Percentiles rank a stretch among this genome's conserved stretches.
Conservation (phyloP, 2,888 invertebrate genomes). For the Metallyticus violacea region DNA sequence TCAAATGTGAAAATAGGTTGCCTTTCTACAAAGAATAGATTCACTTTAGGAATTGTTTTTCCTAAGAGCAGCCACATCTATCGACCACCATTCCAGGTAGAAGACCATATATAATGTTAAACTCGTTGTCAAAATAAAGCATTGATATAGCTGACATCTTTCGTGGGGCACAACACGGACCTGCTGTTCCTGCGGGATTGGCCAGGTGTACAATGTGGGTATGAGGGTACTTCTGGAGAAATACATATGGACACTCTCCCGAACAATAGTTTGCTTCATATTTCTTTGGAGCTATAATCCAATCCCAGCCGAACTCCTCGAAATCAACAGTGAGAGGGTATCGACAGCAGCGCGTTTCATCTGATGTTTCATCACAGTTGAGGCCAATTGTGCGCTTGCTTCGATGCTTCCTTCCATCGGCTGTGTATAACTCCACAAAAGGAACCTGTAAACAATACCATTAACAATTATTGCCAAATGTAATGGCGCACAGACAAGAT, state of each 20-base stretch:
- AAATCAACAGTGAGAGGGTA: slow-evolving; percentile 93
- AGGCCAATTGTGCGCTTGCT: slow-evolving; percentile 76
- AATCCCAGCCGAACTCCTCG: slow-evolving; percentile 94
- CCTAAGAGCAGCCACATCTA: slow-evolving; percentile 79
- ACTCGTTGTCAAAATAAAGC: slow-evolving; percentile 87
- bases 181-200: slow-evolving; percentile 69
- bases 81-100: slow-evolving; percentile 94
- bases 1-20: not conserved
- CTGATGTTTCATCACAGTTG: slow-evolving; percentile 77
- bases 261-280: slow-evolving; percentile 96
- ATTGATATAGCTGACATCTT: slow-evolving; percentile 85
- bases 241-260: slow-evolving; percentile 88
- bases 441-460: slow-evolving; percentile 50
- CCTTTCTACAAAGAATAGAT: not conserved
- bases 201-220: slow-evolving; percentile 85
- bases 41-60: not conserved
- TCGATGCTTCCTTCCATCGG: slow-evolving; percentile 58
- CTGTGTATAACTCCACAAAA: slow-evolving; percentile 57
- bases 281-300: slow-evolving; percentile 92
- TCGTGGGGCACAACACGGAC: slow-evolving; percentile 91
- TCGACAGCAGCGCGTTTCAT: slow-evolving; percentile 87
- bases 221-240: slow-evolving; percentile 82
- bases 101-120: slow-evolving; percentile 82
- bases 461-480: slow-evolving; percentile 32
- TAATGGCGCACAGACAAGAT: too few species aligned